Percentiles rank a stretch among this genome's conserved stretches.
phyloP scores from a whole-genome alignment of 2,797 vertebrate genomes.

The Babyrousa celebensis region DNA sequence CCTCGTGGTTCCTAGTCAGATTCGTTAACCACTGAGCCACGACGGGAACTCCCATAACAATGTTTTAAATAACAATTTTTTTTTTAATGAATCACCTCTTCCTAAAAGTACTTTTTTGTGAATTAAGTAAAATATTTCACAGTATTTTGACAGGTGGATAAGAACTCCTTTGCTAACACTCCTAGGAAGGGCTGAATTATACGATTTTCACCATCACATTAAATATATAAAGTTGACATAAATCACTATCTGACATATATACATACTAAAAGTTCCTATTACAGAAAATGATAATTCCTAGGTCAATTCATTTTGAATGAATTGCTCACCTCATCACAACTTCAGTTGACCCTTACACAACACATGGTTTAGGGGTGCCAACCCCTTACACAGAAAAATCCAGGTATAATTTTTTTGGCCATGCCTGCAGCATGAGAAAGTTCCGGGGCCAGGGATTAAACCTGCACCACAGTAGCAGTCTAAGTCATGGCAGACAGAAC shows the following conservation, averaged over 20 bases:
- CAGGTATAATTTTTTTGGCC: background rate
- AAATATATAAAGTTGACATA: conserved; percentile 4
- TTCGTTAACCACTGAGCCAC: too few species aligned
- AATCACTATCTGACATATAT: background rate
- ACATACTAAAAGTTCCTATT: background rate
- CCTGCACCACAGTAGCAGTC: too few species aligned
- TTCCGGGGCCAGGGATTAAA: too few species aligned
- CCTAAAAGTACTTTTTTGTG: background rate
- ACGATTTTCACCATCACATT: background rate
- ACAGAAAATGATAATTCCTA: background rate
- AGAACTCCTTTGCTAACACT: background rate
- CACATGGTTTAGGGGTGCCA: background rate
- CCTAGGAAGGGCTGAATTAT: background rate
- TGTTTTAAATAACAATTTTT: conserved; percentile 54
- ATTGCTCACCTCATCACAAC: background rate
- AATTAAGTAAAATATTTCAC: background rate
- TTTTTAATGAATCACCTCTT: background rate
- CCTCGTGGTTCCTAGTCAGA: too few species aligned
- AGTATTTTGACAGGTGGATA: background rate
- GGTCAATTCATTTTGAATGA: background rate
- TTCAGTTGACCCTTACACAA: background rate
- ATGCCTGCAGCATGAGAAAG: too few species aligned
- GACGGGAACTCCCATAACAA: background rate
- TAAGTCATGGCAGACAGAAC: too few species aligned
- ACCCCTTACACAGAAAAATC: background rate